These are phyloP conservation scores for Ctenomys sociabilis DNA, from an alignment of 2,113 vertebrate genomes.

Conservation along the genomic window DNA sequence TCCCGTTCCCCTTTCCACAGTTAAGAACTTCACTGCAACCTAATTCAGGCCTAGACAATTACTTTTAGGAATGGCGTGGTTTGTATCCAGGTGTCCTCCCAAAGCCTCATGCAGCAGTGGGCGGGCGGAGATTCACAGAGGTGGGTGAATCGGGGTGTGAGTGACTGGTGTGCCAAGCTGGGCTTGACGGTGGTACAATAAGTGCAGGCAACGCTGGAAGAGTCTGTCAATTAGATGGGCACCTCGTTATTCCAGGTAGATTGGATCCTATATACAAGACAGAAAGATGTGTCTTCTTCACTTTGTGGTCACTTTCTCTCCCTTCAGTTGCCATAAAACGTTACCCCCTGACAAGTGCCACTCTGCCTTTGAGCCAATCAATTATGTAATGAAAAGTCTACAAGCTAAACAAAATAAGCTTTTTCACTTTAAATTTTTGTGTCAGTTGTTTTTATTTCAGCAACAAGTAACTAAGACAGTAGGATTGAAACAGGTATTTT, in stretches of 20 bases:
- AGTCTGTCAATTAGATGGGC: not conserved
- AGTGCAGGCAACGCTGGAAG: not conserved
- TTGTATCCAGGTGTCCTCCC: not conserved
- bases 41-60: not conserved
- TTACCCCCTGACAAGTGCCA: not conserved
- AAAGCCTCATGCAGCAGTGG: not conserved
- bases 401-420: not conserved
- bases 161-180: not conserved
- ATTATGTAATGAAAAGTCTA: not conserved
- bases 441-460: not conserved
- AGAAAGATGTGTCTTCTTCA: not conserved
- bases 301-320: not conserved
- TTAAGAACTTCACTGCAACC: not conserved
- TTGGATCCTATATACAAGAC: not conserved
- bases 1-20: not conserved
- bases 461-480: not conserved
- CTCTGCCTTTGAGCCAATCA: not conserved
- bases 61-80: not conserved
- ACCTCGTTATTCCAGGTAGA: not conserved
- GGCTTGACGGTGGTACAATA: not conserved
- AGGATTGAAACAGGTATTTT: not conserved
- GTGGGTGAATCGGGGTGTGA: not conserved
- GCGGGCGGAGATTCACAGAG: not conserved
- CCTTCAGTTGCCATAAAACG: not conserved
- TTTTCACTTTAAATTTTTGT: not conserved